A percentile compares a stretch with the other conserved stretches of the same genome.
phyloP scores from a whole-genome alignment of 2,888 invertebrate genomes.

The Aspidapion aeneum region DNA sequence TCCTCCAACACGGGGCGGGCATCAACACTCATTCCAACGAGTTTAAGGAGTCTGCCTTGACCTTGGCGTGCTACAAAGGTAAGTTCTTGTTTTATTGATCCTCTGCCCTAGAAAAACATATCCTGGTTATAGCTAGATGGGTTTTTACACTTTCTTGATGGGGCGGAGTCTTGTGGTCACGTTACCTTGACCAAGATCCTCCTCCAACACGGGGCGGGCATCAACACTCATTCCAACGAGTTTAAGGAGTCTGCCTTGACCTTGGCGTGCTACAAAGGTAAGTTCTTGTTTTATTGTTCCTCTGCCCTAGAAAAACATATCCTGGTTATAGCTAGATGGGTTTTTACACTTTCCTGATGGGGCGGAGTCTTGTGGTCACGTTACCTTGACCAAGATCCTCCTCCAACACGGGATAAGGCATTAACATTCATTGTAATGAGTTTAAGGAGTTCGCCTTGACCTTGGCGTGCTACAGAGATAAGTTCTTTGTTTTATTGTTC shows the following conservation, averaged over 20 bases:
- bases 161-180: conserved; percentile 93
- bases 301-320: too few species aligned
- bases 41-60: conserved; percentile 56
- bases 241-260: conserved; percentile 97
- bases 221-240: conserved; percentile 99
- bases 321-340: too few species aligned
- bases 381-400: conserved; percentile 86
- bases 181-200: conserved; percentile 59
- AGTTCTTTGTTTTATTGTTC: too few species aligned
- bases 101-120: too few species aligned
- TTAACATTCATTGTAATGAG: conserved; percentile 98
- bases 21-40: conserved; percentile 91
- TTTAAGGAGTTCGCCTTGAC: conserved; percentile 97
- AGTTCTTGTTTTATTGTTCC: too few species aligned
- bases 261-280: conserved; percentile 77
- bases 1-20: conserved; percentile 87
- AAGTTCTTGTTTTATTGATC: too few species aligned
- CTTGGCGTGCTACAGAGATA: conserved; percentile 76
- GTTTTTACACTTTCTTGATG: conserved; percentile 95
- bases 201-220: conserved; percentile 87
- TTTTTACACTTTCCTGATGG: conserved; percentile 99
- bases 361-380: conserved; percentile 94
- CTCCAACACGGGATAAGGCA: conserved; percentile 93
- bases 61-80: too few species aligned
- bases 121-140: too few species aligned